Base-by-base conservation (phyloP, 1,140 invertebrate species). In the Drosophila mojavensis region DNA sequence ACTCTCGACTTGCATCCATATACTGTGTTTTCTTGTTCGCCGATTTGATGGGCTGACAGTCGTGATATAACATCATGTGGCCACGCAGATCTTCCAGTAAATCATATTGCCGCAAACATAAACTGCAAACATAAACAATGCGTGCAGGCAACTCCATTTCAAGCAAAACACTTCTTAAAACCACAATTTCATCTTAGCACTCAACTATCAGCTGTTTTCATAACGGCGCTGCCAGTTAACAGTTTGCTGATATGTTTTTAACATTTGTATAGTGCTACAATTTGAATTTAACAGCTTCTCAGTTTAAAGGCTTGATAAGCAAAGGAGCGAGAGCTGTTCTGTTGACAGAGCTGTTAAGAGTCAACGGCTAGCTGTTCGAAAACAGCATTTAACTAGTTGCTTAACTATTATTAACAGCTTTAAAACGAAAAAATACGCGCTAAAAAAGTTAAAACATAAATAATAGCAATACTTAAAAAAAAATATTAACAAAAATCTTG, bases 61-160 rank as follows among this genome's bases (percentile, higher is more conserved):
- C 78, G 20, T 93, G 85, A 55, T 78, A 93, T 56, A 91, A 91
- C 68, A 94, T 93, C 93, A 94, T 93, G 63, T 94, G 94, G 17
- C 93, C 92, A 36, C 93, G 92, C 41, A 94, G 92, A 69, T 92
- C 92, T 69, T 94, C 93, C 55, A 93, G 82, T 10, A 93, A 88
- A 59, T 92, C 89, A 81, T 94, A 94, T 39, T 93, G 93, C 6
- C 92, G 92, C 17, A 93, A 90, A 74, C 94, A 94, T 66, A 94
- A 76, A 7, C 92, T 93, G 74, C 94, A 94, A 66, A 94, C 93
- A 58, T 93, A 93, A 13, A 92, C 48, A 5, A 92, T 82, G 7
- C 75, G 79, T 0, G 78, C 30, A 4, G 72, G 43, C 5, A 30
- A 36, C 17, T 88, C 68, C 82, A 85, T 85, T 50, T 20, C 17